A percentile compares a stretch with the other conserved stretches of the same genome.
Conservation (phyloP, 2,888 invertebrate genomes). For the Pristionchus mayeri region DNA sequence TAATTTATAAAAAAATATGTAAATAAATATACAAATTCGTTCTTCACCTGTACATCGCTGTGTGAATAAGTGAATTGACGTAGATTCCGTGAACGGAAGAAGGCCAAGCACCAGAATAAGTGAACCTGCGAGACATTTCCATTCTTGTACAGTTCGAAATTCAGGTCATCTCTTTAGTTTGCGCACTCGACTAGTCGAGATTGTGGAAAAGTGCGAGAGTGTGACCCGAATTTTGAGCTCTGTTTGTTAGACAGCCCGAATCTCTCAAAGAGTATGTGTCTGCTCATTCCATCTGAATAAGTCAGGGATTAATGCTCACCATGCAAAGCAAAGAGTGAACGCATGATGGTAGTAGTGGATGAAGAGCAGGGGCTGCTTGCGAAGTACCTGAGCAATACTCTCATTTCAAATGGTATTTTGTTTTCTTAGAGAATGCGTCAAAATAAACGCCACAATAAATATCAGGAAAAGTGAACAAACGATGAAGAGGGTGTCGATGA, state of each 20-base stretch:
- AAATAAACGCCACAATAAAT: not conserved
- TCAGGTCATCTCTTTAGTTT: no score
- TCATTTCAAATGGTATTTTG: no score
- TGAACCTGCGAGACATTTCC: no score
- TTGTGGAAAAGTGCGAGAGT: no score
- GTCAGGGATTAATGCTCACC: no score
- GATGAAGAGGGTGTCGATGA: constrained; percentile 26
- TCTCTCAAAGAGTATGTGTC: no score
- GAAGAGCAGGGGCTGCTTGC: constrained; percentile 28
- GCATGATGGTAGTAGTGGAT: constrained; percentile 26
- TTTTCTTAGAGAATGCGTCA: no score
- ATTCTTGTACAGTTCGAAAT: no score
- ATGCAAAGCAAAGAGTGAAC: not conserved
- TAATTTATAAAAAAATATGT: not conserved
- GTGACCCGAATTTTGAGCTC: no score
- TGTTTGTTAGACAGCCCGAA: no score
- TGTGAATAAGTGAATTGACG: not conserved
- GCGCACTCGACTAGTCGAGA: no score
- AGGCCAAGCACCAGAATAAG: not conserved
- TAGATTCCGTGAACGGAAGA: not conserved
- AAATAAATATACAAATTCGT: not conserved
- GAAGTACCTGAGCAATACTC: not conserved
- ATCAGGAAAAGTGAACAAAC: not conserved
- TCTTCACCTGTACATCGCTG: not conserved
- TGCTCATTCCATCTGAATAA: no score